Conservation (phyloP, 2,113 vertebrate genomes). For the Cryptomyrus ogoouensis region DNA sequence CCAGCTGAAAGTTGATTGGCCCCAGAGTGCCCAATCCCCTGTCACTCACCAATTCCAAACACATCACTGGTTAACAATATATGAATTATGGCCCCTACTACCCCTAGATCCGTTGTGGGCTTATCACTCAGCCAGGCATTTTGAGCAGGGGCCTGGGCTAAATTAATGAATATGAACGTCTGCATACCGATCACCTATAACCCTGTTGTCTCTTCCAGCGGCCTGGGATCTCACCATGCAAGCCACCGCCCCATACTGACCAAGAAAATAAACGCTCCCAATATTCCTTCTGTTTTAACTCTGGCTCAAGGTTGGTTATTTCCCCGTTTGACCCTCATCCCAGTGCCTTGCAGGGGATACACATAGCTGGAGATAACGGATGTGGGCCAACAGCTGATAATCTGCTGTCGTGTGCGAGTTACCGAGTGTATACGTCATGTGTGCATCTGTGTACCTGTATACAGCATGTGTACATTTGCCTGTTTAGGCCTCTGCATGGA, state of each 20-base stretch:
- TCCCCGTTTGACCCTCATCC: slow-evolving; percentile 9
- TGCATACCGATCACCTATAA: neutral
- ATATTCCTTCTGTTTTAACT: slow-evolving; percentile 20
- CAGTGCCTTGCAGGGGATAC: neutral
- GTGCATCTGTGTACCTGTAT: neutral
- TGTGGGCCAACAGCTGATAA: neutral
- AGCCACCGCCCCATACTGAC: neutral
- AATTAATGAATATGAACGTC: neutral
- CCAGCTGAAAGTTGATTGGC: neutral
- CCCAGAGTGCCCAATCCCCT: neutral
- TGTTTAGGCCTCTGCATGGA: neutral
- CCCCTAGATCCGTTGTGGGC: neutral
- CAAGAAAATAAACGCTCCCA: neutral
- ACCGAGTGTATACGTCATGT: neutral
- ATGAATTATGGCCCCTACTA: neutral
- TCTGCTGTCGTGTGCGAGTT: neutral
- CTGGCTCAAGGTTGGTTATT: slow-evolving; percentile 26
- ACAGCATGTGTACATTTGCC: neutral
- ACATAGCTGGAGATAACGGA: neutral
- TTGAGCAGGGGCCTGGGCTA: neutral
- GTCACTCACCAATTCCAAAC: neutral
- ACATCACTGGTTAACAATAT: neutral
- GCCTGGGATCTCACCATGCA: neutral
- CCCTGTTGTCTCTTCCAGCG: neutral
- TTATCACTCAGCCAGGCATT: neutral